Conservation (phyloP, 2,797 vertebrate genomes). For the Peromyscus aztecus region DNA sequence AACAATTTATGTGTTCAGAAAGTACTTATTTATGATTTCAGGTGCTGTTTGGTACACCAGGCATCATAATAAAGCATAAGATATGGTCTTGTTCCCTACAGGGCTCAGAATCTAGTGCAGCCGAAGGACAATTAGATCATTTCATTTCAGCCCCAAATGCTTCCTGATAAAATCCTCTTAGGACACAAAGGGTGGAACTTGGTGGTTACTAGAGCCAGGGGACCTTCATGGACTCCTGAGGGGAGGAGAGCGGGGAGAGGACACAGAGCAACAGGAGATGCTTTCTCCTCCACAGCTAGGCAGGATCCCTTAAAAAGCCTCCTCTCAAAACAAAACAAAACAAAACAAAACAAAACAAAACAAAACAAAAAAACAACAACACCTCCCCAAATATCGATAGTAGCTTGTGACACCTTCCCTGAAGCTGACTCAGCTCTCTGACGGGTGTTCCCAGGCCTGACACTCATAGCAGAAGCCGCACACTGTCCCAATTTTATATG, state of each 20-base stretch:
- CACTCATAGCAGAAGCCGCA: not conserved
- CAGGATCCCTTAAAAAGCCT: not conserved
- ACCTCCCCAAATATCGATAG: not conserved
- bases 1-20: not conserved
- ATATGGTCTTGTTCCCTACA: not conserved
- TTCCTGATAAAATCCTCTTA: not conserved
- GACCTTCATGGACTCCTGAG: not conserved
- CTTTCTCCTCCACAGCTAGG: not conserved
- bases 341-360: no score
- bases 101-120: not conserved
- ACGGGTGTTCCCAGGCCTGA: not conserved
- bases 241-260: fast-evolving
- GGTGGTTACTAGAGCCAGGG: not conserved
- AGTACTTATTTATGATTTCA: not conserved
- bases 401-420: fast-evolving
- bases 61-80: not conserved
- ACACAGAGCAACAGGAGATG: not conserved
- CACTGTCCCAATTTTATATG: no score
- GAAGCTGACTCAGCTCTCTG: no score
- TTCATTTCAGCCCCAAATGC: not conserved
- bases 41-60: not conserved
- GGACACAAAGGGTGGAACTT: not conserved
- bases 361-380: not conserved
- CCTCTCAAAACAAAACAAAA: not conserved
- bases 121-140: not conserved